Percentiles rank a stretch among this genome's conserved stretches.
These are phyloP conservation scores for Aromia moschata DNA, from an alignment of 2,888 invertebrate species.

Conservation along the genomic window DNA sequence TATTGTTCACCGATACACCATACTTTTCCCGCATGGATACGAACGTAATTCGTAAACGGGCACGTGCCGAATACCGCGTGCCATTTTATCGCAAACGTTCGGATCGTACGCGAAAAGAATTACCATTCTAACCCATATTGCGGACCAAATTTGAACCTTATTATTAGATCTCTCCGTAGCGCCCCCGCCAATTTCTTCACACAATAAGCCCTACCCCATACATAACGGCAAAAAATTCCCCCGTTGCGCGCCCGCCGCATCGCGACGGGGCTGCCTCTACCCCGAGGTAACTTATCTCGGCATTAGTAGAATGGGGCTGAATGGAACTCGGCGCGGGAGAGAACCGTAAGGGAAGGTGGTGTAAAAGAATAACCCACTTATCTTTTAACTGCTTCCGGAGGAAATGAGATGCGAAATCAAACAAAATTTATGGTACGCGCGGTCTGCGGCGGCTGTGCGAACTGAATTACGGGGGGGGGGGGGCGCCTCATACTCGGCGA, in stretches of 20 bases:
- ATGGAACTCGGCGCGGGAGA: conserved; percentile 15
- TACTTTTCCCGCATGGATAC: too few relatives aligned
- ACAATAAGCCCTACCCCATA: conserved; percentile 21
- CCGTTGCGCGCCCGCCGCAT: conserved; percentile 19
- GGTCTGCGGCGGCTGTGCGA: background rate
- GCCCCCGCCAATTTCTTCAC: conserved; percentile 26
- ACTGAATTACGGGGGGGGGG: background rate
- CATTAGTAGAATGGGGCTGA: conserved; percentile 20
- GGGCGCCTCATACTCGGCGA: background rate
- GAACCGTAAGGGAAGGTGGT: conserved; percentile 11
- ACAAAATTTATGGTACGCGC: conserved; percentile 15
- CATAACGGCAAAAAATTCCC: conserved; percentile 21
- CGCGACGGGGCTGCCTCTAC: conserved; percentile 10
- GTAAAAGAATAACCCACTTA: conserved; percentile 23
- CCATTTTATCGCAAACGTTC: too few relatives aligned
- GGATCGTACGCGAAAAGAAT: too few relatives aligned
- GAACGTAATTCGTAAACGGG: too few relatives aligned
- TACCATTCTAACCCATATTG: too few relatives aligned
- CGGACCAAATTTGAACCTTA: too few relatives aligned
- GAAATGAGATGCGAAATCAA: conserved; percentile 23
- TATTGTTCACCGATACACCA: too few relatives aligned
- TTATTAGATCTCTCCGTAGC: too few relatives aligned
- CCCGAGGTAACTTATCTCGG: conserved; percentile 18
- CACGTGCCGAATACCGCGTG: too few relatives aligned
- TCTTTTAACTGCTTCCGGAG: conserved; percentile 14